phyloP scores from a whole-genome alignment of 2,888 invertebrate species.

The Scaptomyza reducta region DNA sequence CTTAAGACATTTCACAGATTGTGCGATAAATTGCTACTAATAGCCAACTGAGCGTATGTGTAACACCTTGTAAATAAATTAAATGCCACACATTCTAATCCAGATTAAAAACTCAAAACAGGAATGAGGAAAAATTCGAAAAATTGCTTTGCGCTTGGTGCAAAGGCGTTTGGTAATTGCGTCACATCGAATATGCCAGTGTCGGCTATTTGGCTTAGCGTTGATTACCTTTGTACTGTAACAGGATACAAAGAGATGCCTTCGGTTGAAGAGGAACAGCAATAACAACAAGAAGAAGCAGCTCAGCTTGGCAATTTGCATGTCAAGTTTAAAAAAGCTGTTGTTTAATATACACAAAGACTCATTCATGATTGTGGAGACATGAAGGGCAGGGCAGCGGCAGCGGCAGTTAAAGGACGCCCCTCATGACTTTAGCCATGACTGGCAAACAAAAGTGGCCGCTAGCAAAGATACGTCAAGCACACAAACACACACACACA shows the following conservation, averaged over 20 bases:
- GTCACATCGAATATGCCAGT: slow-evolving; percentile 41
- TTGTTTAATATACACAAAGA: slow-evolving; percentile 47
- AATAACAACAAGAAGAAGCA: slow-evolving; percentile 20
- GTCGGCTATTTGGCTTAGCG: slow-evolving; percentile 49
- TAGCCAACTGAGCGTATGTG: slow-evolving; percentile 26
- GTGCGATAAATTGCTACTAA: slow-evolving; percentile 19
- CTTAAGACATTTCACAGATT: slow-evolving; percentile 23
- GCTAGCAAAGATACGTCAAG: slow-evolving; percentile 49
- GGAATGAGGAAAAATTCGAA: slow-evolving; percentile 7
- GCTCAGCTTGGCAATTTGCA: slow-evolving; percentile 51
- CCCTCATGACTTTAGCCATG: slow-evolving; percentile 62
- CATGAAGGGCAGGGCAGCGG: neutral
- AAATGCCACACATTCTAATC: slow-evolving; percentile 3
- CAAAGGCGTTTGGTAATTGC: slow-evolving; percentile 40
- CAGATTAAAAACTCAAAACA: neutral
- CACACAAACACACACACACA: slow-evolving; percentile 18
- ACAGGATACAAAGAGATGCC: slow-evolving; percentile 33
- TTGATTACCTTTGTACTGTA: slow-evolving; percentile 38
- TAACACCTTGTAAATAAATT: slow-evolving; percentile 18
- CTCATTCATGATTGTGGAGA: slow-evolving; percentile 46
- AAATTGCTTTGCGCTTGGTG: slow-evolving; percentile 19
- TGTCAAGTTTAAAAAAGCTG: slow-evolving; percentile 53
- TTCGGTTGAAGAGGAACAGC: neutral
- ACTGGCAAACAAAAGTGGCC: slow-evolving; percentile 70
- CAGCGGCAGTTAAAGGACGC: slow-evolving; percentile 1